Conservation (phyloP, 2,888 invertebrate genomes). For the Barypeithes pellucidus region DNA sequence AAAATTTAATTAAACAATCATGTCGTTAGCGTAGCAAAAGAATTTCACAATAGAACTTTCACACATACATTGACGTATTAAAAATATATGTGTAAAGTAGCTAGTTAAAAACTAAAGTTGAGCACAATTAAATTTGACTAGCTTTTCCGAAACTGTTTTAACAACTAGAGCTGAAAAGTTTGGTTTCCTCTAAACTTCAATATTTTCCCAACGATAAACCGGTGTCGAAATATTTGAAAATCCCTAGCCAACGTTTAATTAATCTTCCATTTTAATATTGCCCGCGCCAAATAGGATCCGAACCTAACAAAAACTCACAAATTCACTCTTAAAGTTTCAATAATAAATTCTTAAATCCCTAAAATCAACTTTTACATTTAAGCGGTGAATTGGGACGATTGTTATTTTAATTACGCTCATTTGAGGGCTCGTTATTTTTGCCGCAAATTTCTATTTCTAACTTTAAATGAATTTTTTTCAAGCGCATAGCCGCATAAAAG, state of each 20-base stretch:
- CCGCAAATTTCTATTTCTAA: constrained; percentile 54
- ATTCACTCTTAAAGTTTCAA: constrained; percentile 56
- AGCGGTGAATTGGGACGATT: constrained; percentile 55
- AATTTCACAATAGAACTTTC: too few relatives aligned
- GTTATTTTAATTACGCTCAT: constrained; percentile 66
- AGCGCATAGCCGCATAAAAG: constrained; percentile 15
- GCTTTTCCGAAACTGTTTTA: background rate
- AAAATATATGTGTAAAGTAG: too few relatives aligned
- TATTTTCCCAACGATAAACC: constrained; percentile 35
- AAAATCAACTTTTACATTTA: constrained; percentile 50
- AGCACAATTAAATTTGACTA: background rate
- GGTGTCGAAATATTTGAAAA: constrained; percentile 36
- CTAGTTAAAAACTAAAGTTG: background rate
- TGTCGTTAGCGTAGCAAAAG: too few relatives aligned
- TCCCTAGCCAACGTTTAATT: constrained; percentile 35
- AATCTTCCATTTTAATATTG: constrained; percentile 44
- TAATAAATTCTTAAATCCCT: constrained; percentile 50
- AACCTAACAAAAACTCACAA: constrained; percentile 58
- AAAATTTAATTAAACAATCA: background rate
- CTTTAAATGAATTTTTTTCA: constrained; percentile 31
- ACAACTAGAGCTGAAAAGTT: constrained; percentile 9
- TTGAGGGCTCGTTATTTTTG: constrained; percentile 65
- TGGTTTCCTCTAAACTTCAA: constrained; percentile 14
- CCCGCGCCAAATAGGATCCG: constrained; percentile 37
- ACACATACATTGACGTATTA: too few relatives aligned